These are phyloP conservation scores for Malacoraja senta DNA, from an alignment of 2,797 vertebrate species.

Conservation along the genomic window DNA sequence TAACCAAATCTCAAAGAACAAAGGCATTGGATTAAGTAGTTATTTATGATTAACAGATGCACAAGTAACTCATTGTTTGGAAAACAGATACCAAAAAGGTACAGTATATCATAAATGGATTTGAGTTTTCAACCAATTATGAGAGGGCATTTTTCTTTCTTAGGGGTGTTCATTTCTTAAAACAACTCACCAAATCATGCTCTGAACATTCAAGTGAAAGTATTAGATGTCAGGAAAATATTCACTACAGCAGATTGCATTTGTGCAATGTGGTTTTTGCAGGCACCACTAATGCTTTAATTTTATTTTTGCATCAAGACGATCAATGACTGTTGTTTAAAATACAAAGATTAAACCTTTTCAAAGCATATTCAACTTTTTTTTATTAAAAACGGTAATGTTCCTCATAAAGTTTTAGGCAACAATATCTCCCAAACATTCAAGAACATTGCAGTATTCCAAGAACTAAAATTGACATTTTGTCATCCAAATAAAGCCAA, in stretches of 20 bases:
- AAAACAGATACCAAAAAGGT: not conserved
- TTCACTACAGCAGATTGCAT: not conserved
- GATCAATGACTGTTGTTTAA: not conserved
- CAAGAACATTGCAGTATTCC: not conserved
- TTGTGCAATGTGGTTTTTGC: not conserved
- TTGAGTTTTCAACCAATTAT: not conserved
- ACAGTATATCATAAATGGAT: not conserved
- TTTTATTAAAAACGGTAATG: no score
- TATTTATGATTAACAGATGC: not conserved
- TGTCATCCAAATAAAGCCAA: not conserved
- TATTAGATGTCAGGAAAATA: not conserved
- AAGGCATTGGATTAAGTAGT: no score
- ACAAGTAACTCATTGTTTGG: not conserved
- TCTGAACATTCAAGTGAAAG: not conserved
- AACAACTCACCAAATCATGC: not conserved
- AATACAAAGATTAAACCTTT: not conserved
- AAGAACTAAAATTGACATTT: not conserved
- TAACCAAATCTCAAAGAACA: not conserved
- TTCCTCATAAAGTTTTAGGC: no score
- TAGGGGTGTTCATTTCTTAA: not conserved
- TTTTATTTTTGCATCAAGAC: not conserved
- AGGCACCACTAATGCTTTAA: not conserved
- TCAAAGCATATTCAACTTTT: not conserved
- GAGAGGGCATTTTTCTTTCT: not conserved
- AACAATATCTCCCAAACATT: not conserved